Evolutionary conservation across 2,888 invertebrate species (phyloP).

Genomic region (Cyclophora albipunctata): DNA sequence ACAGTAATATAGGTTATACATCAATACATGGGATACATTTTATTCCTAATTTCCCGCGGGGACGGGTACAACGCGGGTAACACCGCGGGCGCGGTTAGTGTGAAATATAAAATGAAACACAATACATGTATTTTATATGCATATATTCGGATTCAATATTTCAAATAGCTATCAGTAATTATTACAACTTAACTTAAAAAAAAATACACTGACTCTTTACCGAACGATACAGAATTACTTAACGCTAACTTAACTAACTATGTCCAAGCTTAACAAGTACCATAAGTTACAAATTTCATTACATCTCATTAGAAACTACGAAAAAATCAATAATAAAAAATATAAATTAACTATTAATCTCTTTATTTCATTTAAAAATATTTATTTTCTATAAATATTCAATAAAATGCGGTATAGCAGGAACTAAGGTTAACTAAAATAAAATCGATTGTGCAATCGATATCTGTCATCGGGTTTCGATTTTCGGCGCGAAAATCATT

Average conservation of each 20-base stretch:
- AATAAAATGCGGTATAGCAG: conserved; percentile 14
- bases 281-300: conserved; percentile 71
- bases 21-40: too few species aligned
- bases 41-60: too few species aligned
- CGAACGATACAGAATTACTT: conserved; percentile 50
- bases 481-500: conserved; percentile 1
- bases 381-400: conserved; percentile 16
- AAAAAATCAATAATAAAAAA: conserved; percentile 38
- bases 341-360: conserved; percentile 59
- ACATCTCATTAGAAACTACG: conserved; percentile 47
- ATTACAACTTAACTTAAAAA: conserved; percentile 68
- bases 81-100: too few species aligned
- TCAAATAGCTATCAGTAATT: conserved; percentile 69
- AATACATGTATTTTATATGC: conserved; percentile 62
- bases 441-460: conserved; percentile 14
- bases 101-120: conserved; percentile 37
- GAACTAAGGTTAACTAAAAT: conserved; percentile 11
- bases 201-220: conserved; percentile 67
- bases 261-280: conserved; percentile 66
- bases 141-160: conserved; percentile 74
- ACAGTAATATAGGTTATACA: too few species aligned
- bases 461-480: conserved; percentile 4
- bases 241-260: conserved; percentile 66
- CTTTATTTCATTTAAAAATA: conserved; percentile 32
- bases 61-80: too few species aligned